Base-by-base conservation (phyloP, 2,888 invertebrate species). In the Lasioglossum lativentre region DNA sequence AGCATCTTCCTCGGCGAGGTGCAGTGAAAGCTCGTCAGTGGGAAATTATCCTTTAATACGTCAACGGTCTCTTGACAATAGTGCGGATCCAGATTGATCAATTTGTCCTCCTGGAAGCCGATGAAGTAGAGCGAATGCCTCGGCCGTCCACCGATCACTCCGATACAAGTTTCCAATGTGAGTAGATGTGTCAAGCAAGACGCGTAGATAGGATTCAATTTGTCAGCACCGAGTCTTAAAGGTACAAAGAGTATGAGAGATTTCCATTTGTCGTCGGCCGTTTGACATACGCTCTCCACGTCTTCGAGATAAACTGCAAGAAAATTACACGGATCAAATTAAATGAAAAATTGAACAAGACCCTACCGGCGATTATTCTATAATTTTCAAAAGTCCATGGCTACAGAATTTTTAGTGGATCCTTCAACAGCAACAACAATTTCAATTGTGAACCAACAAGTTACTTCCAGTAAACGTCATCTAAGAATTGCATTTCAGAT, bases 71-170 rank as follows among this genome's bases (percentile, higher is more conserved):
- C 98, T 95, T 99, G 99, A 93, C 98, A 98, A 93, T 98, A 98
- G 95, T 99, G 99, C 30, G 99, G 99, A 95, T 99, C 99, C 90
- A 99, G 95, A 94, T 98, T 98, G 92, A 99, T 98, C 83, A 99
- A 95, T 95, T 98, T 97, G 94, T 99, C 98, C 94, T 98, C 98
- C 96, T 99, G 99, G 95, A 97, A 98, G 74, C 99, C 99, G 87
- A 99, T 97, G 96, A 99, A 99, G 95, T 98, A 99, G 56, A 99
- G 95, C 27, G 99, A 98, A 96, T 99, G 99, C 94, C 98, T 98
- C 0, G 99, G 99, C 91, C 98, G 96, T 23, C 99, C 99, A 12
- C 99, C 99, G 93, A 99, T 98, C 76, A 99, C 97, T 38, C 99
- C 99, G 92, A 99, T 97, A 92, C 98, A 99, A 92, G 97, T 96